Evolutionary conservation across 2,888 invertebrate species (phyloP), one percentile per base, ranked within the genome.

Genomic region (Acronicta alni): DNA sequence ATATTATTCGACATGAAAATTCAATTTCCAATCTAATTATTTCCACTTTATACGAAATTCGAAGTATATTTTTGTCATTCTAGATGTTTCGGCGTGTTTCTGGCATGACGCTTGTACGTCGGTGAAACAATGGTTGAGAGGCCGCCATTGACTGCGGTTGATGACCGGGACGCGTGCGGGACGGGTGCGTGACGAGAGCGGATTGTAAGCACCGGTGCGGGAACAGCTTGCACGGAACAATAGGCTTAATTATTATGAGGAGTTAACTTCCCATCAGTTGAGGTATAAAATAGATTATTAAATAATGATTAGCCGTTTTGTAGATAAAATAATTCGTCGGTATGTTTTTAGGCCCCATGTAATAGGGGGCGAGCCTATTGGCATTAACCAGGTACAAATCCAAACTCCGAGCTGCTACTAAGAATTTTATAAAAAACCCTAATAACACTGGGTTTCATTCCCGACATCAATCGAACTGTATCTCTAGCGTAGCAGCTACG

Each of bases 11-110:
- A 52, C 35, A 45, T 39, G 47, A 52, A 60, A 66, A 68, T 30
- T 56, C 44, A 67, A 60, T 72, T 59, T 55, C 51, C 51, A 54
- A 72, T 66, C 66, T 45, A 60, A 55, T 67, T 48, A 56, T 56
- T 62, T 71, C 48, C 59, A 46, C 45, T 70, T n/a, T 64, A 51
- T 39, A 43, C 37, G 16, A 54, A 71, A 59, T 66, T 71, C 51
- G 66, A 68, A 66, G 48, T 51, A 61, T 39, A 55, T 60, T 55
- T n/a, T 68, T 55, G 41, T 48, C 51, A 55, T 60, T 52, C 48
- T 51, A 30, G 55, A 20, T 54, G 35, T 35, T 15, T 52, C 43
- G 39, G 45, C 15, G 43, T 51, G 46, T 48, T 43, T 52, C 42
- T 64, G 63, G 63, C 18, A 10, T 49, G 42, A 53, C 41, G 52